Conservation (phyloP, 2,113 vertebrate genomes). For the Chamaetylas fuelleborni region DNA sequence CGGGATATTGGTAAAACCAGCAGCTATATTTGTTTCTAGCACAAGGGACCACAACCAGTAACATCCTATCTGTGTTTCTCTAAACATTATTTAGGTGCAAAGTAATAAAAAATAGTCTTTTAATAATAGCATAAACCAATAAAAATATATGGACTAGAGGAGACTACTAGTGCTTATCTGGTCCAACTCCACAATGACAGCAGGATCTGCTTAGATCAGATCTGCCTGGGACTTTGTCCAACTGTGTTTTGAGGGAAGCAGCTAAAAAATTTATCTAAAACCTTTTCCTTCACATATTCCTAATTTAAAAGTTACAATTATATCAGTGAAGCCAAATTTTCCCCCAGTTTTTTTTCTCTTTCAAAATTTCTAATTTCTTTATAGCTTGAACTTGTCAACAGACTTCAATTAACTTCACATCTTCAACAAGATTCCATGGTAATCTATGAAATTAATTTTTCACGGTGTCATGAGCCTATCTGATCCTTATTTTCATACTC, state of each 20-base stretch:
- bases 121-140: background rate
- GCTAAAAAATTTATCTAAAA: background rate
- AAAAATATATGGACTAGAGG: background rate
- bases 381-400: background rate
- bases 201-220: background rate
- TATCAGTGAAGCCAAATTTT: background rate
- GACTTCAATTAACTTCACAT: constrained; percentile 25
- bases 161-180: background rate
- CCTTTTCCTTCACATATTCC: background rate
- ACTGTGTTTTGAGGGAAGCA: background rate
- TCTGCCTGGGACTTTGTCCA: background rate
- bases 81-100: background rate
- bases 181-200: background rate
- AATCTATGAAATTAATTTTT: constrained; percentile 17
- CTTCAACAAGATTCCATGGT: background rate
- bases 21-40: background rate
- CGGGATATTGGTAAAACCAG: accelerated
- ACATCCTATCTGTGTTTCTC: background rate
- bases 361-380: background rate
- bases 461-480: background rate
- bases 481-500: background rate
- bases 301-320: background rate
- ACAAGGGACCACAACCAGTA: background rate
- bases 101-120: background rate
- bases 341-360: background rate